A percentile compares a stretch with the other conserved stretches of the same genome.
Evolutionary conservation across 2,888 invertebrate genomes (phyloP).

Genomic region (Tenthredo amoena): DNA sequence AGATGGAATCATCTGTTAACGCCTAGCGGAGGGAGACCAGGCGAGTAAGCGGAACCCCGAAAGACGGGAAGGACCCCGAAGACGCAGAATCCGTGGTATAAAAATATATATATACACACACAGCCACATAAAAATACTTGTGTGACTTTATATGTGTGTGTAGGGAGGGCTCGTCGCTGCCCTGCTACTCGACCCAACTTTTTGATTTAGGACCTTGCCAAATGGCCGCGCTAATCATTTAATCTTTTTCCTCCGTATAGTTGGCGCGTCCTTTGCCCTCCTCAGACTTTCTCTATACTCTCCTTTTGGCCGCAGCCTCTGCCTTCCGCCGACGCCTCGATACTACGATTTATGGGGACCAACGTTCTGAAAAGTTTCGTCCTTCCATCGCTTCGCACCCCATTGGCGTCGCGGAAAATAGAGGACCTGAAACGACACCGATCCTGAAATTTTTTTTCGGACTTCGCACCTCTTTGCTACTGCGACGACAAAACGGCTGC

Average conservation of each 20-base stretch:
- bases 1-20: constrained; percentile 53
- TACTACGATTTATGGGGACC: constrained; percentile 66
- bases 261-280: constrained; percentile 64
- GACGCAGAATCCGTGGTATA: constrained; percentile 5
- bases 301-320: constrained; percentile 46
- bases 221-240: constrained; percentile 67
- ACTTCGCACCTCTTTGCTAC: background rate
- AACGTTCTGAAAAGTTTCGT: constrained; percentile 61
- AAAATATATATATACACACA: constrained; percentile 11
- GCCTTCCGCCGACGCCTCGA: constrained; percentile 58
- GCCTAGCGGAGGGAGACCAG: constrained; percentile 42
- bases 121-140: background rate
- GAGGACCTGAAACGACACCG: constrained; percentile 22
- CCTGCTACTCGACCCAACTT: constrained; percentile 58
- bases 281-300: constrained; percentile 45
- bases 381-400: constrained; percentile 51
- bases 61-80: constrained; percentile 21
- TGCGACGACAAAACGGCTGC: background rate
- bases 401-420: constrained; percentile 24
- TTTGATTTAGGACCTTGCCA: constrained; percentile 64
- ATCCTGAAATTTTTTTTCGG: constrained; percentile 22
- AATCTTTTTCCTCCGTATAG: constrained; percentile 65
- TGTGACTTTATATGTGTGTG: constrained; percentile 49
- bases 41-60: constrained; percentile 38
- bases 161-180: constrained; percentile 53